Evolutionary conservation across 2,797 vertebrate species (phyloP).

Genomic region (Leucoraja ocellata): DNA sequence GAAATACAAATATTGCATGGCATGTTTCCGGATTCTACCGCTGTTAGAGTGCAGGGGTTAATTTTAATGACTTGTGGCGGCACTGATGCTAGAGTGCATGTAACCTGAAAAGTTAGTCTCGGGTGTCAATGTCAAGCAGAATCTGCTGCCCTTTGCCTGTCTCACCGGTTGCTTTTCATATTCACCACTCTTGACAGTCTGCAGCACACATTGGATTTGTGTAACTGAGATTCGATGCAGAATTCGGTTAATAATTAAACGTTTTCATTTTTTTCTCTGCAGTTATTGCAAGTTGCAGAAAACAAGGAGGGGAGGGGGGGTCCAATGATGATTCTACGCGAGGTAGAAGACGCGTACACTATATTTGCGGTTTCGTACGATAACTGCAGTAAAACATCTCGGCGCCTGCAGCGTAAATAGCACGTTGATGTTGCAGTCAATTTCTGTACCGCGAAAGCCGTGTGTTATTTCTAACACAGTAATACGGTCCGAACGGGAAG

Average conservation of each 20-base stretch:
- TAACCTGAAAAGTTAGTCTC: no score
- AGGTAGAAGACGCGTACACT: background rate
- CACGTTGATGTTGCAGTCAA: background rate
- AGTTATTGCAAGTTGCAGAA: background rate
- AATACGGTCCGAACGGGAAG: background rate
- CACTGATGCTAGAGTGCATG: background rate
- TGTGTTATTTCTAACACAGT: background rate
- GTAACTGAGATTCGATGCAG: background rate
- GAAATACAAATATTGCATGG: background rate
- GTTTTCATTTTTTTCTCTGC: background rate
- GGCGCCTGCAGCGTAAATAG: background rate
- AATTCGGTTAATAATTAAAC: conserved; percentile 32
- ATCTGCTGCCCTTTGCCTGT: background rate
- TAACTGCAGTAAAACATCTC: background rate
- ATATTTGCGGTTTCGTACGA: background rate
- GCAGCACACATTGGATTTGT: background rate
- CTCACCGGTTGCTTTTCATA: background rate
- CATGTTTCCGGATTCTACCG: background rate
- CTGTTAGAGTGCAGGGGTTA: background rate
- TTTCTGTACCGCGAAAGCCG: background rate
- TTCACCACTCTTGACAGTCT: background rate
- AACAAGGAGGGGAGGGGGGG: background rate
- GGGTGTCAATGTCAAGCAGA: background rate
- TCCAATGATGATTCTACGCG: background rate
- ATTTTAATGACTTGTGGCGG: background rate